A percentile compares a stretch with the other conserved stretches of the same genome.
Conservation (phyloP, 2,797 vertebrate genomes). For the Alauda arvensis region DNA sequence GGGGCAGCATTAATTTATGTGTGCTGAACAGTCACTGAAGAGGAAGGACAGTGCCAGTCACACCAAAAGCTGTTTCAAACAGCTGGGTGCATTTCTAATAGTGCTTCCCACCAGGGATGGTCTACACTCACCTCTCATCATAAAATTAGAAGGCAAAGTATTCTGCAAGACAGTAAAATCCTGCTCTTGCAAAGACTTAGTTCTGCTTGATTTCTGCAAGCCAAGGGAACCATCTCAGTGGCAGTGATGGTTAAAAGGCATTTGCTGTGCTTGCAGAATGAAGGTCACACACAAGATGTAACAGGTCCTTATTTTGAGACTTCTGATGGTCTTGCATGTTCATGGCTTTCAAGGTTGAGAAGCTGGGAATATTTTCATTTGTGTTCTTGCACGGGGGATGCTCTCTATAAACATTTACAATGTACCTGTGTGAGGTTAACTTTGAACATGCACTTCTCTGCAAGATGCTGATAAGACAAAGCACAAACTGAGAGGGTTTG, state of each 20-base stretch:
- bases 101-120: neutral
- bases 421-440: neutral
- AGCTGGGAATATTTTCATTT: neutral
- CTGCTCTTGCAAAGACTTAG: neutral
- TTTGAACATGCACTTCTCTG: neutral
- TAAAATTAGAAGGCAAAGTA: neutral
- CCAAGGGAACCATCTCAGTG: neutral
- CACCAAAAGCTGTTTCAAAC: neutral
- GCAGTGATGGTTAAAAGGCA: neutral
- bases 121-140: neutral
- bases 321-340: neutral
- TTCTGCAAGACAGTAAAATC: neutral
- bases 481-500: neutral
- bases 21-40: neutral
- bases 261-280: neutral
- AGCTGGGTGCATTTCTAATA: neutral
- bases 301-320: neutral
- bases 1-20: neutral
- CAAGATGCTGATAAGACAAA: neutral
- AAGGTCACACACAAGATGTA: neutral
- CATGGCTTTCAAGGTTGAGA: neutral
- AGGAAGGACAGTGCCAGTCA: neutral
- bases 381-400: neutral
- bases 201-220: neutral
- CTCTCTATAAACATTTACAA: neutral